phyloP scores from a whole-genome alignment of 1,140 invertebrate species.

The Asobara japonica region DNA sequence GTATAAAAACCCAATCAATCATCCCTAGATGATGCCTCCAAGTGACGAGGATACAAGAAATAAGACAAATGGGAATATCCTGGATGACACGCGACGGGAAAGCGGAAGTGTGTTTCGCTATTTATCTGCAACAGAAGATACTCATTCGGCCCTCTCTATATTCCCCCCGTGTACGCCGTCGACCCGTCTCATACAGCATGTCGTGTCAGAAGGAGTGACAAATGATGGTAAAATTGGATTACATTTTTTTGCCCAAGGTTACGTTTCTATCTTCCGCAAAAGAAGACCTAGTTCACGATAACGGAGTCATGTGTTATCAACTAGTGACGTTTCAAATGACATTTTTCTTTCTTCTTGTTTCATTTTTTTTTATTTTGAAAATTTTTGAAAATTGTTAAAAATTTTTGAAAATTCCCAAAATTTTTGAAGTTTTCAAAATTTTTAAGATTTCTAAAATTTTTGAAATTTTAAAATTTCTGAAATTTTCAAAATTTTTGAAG shows the following conservation, averaged over 20 bases:
- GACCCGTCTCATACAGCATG: not conserved
- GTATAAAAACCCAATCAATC: slow-evolving; percentile 42
- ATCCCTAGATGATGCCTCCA: slow-evolving; percentile 18
- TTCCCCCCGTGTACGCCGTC: not conserved
- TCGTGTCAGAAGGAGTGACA: slow-evolving; percentile 32
- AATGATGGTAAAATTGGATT: slow-evolving; percentile 46
- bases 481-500: too few species aligned
- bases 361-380: too few species aligned
- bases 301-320: too few species aligned
- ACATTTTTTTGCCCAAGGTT: not conserved
- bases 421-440: too few species aligned
- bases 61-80: slow-evolving; percentile 36
- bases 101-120: slow-evolving; percentile 30
- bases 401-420: too few species aligned
- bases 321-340: too few species aligned
- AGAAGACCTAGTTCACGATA: not conserved
- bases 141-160: not conserved
- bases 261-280: not conserved
- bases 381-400: too few species aligned
- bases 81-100: slow-evolving; percentile 28
- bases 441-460: too few species aligned
- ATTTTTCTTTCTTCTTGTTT: too few species aligned
- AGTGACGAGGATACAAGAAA: slow-evolving; percentile 29
- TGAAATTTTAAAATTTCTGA: too few species aligned
- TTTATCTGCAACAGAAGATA: slow-evolving; percentile 5